Conservation (phyloP, 2,113 vertebrate species). For the Oostethus manadensis region DNA sequence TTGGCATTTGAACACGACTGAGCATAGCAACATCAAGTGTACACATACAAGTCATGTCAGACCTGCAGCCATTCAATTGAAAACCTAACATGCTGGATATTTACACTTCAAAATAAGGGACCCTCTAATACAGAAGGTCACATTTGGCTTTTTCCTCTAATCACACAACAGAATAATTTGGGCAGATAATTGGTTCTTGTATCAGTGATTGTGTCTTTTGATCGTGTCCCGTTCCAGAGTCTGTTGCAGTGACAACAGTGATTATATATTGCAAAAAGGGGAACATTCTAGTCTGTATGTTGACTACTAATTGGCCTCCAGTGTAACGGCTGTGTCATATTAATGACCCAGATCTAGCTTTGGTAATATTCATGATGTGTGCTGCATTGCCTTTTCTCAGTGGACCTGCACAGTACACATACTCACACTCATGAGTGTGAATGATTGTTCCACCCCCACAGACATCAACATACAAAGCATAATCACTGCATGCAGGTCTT, state of each 20-base stretch:
- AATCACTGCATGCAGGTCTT: constrained; percentile 24
- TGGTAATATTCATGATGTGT: constrained; percentile 69
- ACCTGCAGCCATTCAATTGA: neutral
- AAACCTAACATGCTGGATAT: neutral
- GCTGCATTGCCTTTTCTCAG: constrained; percentile 47
- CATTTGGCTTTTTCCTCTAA: neutral
- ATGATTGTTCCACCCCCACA: neutral
- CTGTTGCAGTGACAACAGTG: constrained; percentile 43
- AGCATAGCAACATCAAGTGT: neutral
- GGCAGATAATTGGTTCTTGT: neutral
- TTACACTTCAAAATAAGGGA: neutral
- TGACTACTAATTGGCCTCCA: constrained; percentile 71
- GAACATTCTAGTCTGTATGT: constrained; percentile 56
- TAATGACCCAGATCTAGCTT: constrained; percentile 74
- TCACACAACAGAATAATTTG: neutral
- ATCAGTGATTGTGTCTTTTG: constrained; percentile 32
- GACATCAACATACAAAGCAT: constrained; percentile 27
- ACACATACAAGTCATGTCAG: neutral
- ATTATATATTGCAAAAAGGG: constrained; percentile 58
- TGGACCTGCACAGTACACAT: constrained; percentile 26
- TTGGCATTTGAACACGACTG: neutral
- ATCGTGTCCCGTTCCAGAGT: constrained; percentile 33
- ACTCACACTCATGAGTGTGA: constrained; percentile 26
- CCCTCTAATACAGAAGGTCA: neutral
- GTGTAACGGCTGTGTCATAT: constrained; percentile 68